Evolutionary conservation across 2,797 vertebrate species (phyloP), one percentile per base, ranked within the genome.

Genomic region (Chrosomus eos): DNA sequence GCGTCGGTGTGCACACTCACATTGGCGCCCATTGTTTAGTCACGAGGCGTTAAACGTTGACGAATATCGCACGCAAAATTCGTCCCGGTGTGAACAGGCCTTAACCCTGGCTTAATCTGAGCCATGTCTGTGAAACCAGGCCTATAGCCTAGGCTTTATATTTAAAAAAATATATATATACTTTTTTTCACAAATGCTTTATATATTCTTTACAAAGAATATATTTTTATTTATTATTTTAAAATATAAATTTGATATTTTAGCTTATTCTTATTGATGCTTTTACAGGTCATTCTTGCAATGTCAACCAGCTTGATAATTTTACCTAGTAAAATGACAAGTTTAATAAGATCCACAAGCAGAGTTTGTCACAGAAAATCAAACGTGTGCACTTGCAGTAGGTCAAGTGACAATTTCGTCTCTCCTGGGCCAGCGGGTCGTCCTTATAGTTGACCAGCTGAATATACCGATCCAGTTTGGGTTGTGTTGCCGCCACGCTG

Each of bases 401-500:
- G 28, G 55, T 48, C 40, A 66, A 31, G 77, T 45, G 60, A 48
- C 77, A 11, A 48, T 66, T 43, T 40, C 2, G 0, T 33, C 19
- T 80, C 6, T 80, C 40, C 26, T 6, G 10, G 36, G 58, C 38
- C 58, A 64, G 76, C 6, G 26, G 16, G 76, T 64, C 10, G 5
- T 40, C 26, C 58, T 60, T 78, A 45, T 64, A 45, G 58, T 64
- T 43, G 28, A 16, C 40, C 43, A 67, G 40, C 60, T 80, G 77
- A 48, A 70, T 26, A 45, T 38, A 70, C 45, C 4, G 3, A 70
- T 55, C 45, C 66, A 80, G 64, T 80, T 53, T 55, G 79, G 38
- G 48, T 81, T 58, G 67, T 60, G 60, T 40, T 77, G 48, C 71
- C 31, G 36, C 40, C 51, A 71, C 60, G 60, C 55, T 62, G 81